Conservation (phyloP, 1,140 invertebrate genomes). For the Listronotus bonariensis region DNA sequence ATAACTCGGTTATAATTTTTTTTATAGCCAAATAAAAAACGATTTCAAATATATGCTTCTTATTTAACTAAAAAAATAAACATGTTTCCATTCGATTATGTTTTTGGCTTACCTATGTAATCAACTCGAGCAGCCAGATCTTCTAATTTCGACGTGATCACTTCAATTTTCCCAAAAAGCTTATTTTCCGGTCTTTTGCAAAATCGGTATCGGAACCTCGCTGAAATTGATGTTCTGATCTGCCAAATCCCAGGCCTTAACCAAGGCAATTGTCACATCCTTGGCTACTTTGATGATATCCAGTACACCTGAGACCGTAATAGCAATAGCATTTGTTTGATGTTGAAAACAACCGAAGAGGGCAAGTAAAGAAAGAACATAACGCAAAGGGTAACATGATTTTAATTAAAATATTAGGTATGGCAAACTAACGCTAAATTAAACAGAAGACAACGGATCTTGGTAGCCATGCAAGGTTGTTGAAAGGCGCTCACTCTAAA, state of each 20-base stretch:
- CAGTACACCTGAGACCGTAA: slow-evolving; percentile 47
- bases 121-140: slow-evolving; percentile 51
- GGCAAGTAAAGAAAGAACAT: background rate
- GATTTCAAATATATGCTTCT: no score
- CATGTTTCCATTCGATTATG: no score
- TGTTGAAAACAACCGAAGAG: slow-evolving; percentile 5
- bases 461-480: slow-evolving; percentile 7
- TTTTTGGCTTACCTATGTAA: slow-evolving; percentile 46
- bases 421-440: background rate
- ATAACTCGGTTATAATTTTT: no score
- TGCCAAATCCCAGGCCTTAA: slow-evolving; percentile 67
- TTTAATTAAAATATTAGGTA: background rate
- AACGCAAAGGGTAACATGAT: background rate
- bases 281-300: slow-evolving; percentile 66
- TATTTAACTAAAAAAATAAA: no score
- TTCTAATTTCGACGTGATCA: slow-evolving; percentile 43
- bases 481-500: background rate
- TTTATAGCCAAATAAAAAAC: no score
- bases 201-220: slow-evolving; percentile 62
- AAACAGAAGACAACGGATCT: background rate
- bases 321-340: background rate
- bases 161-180: slow-evolving; percentile 46
- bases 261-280: slow-evolving; percentile 62
- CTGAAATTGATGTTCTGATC: slow-evolving; percentile 59
- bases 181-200: slow-evolving; percentile 54